These are phyloP conservation scores for Drosophila paranaensis DNA, from an alignment of 2,888 invertebrate genomes.

Conservation along the genomic window DNA sequence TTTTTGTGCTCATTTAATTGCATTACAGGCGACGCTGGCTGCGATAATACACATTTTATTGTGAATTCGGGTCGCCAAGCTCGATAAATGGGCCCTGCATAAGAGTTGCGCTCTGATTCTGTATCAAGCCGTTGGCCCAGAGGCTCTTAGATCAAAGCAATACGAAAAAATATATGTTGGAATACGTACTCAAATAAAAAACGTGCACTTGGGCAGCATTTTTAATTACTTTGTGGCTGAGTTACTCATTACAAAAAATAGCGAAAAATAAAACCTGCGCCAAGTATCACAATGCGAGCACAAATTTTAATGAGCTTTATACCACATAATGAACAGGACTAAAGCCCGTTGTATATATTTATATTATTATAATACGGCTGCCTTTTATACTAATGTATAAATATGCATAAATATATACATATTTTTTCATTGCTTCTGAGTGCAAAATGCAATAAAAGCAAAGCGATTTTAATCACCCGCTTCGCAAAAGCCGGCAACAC, in stretches of 20 bases:
- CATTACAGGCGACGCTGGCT: constrained; percentile 42
- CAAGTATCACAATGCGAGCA: constrained; percentile 57
- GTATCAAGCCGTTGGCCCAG: constrained; percentile 26
- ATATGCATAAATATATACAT: neutral
- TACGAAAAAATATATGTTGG: neutral
- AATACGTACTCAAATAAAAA: constrained; percentile 35
- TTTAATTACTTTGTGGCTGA: constrained; percentile 74
- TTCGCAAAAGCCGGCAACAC: constrained; percentile 62
- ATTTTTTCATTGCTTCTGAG: constrained; percentile 47
- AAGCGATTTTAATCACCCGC: constrained; percentile 71
- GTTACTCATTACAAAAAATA: constrained; percentile 38
- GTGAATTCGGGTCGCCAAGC: constrained; percentile 51
- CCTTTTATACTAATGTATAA: constrained; percentile 17
- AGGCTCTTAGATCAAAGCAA: constrained; percentile 7
- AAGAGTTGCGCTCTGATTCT: constrained; percentile 26
- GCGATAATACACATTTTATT: constrained; percentile 53
- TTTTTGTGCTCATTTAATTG: constrained; percentile 74
- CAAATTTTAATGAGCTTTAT: constrained; percentile 76
- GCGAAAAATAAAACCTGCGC: constrained; percentile 25
- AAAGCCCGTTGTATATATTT: constrained; percentile 43
- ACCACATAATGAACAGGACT: constrained; percentile 58
- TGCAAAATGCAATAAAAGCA: constrained; percentile 71
- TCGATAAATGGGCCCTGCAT: constrained; percentile 23
- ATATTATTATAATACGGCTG: constrained; percentile 34
- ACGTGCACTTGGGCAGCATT: constrained; percentile 49